Conservation (phyloP, 1,140 invertebrate species). For the Achatina immaculata region DNA sequence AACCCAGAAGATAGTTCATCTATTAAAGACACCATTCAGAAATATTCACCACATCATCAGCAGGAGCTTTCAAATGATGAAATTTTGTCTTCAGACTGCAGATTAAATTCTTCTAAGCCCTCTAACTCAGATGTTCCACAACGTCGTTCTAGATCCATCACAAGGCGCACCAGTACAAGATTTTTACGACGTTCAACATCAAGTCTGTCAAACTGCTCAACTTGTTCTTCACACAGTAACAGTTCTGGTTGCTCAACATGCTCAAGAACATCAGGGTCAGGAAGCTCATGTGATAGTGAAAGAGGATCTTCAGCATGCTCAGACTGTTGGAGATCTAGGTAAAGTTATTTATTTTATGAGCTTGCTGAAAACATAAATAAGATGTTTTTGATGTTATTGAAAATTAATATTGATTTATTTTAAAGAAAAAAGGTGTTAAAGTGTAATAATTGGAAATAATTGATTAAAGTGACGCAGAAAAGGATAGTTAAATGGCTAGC, state of each 20-base stretch:
- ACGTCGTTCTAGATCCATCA: neutral
- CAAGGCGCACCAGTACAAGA: slow-evolving; percentile 29
- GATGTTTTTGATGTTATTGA: neutral
- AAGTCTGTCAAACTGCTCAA: slow-evolving; percentile 41
- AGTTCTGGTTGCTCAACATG: slow-evolving; percentile 48
- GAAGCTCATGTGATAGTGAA: slow-evolving; percentile 2
- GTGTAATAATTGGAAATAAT: too few species aligned
- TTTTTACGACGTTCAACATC: slow-evolving; percentile 50
- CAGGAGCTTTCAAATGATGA: too few species aligned
- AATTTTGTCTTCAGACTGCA: too few species aligned
- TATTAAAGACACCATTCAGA: neutral
- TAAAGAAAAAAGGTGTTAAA: too few species aligned
- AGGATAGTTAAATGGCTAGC: too few species aligned
- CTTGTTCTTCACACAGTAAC: slow-evolving; percentile 21
- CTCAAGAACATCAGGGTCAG: slow-evolving; percentile 47
- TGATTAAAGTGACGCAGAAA: too few species aligned
- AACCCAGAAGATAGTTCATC: neutral
- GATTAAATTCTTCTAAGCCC: too few species aligned
- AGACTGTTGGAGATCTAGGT: neutral
- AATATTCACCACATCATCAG: neutral
- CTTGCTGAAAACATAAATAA: neutral
- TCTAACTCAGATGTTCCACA: slow-evolving; percentile 29
- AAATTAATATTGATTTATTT: too few species aligned
- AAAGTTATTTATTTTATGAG: neutral
- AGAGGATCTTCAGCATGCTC: neutral